Evolutionary conservation across 2,888 invertebrate species (phyloP).

Genomic region (Thelaira solivaga): DNA sequence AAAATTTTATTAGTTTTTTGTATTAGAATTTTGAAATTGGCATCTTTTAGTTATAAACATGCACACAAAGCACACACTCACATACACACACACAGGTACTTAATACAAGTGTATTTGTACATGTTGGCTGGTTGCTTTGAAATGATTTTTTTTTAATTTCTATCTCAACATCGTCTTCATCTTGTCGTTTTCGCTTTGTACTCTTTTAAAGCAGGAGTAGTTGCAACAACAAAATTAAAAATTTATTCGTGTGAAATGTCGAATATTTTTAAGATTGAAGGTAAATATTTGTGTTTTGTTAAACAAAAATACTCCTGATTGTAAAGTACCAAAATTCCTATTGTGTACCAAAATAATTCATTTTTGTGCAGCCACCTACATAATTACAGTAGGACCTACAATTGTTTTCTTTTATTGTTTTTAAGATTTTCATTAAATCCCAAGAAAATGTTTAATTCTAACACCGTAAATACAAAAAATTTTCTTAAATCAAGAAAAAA

Average conservation of each 20-base stretch:
- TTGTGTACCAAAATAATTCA: conserved; percentile 48
- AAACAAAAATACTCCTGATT: no score
- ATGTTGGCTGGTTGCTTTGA: conserved; percentile 24
- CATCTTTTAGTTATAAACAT: no score
- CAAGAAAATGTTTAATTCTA: no score
- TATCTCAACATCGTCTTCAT: neutral
- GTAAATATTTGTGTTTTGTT: conserved; percentile 57
- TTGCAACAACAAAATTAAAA: conserved; percentile 11
- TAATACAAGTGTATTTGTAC: no score
- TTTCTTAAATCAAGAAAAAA: no score
- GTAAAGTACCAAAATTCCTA: conserved; percentile 52
- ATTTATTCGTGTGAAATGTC: conserved; percentile 55
- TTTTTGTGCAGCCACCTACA: conserved; percentile 34
- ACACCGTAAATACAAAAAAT: no score
- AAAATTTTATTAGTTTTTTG: no score
- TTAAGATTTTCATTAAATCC: no score
- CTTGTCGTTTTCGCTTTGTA: neutral
- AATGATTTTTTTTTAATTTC: conserved; percentile 21
- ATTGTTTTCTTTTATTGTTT: conserved; percentile 5
- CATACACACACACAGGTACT: no score
- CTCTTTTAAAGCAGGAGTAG: conserved; percentile 12
- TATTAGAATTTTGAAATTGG: no score
- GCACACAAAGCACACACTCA: no score
- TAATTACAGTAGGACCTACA: neutral
- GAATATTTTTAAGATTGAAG: conserved; percentile 41